Evolutionary conservation across 2,113 vertebrate species (phyloP).

Genomic region (Phyllopteryx taeniolatus): DNA sequence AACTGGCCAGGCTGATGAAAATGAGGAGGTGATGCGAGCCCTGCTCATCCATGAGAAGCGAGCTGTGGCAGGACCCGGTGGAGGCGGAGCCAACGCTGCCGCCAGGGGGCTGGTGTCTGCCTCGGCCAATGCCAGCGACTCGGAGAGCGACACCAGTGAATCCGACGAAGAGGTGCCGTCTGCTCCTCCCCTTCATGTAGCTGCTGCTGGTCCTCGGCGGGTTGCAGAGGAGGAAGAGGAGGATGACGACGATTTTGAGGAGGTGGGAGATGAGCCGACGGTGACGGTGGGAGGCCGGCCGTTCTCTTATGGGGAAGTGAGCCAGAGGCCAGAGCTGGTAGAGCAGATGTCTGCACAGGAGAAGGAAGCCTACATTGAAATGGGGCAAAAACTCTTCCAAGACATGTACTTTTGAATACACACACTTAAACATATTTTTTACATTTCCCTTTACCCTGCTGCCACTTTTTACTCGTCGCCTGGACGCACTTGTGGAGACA

Average conservation of each 20-base stretch:
- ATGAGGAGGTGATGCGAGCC: constrained; percentile 96
- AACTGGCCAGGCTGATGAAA: constrained; percentile 75
- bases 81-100: constrained; percentile 27
- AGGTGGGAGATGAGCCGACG: constrained; percentile 83
- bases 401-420: constrained; percentile 89
- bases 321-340: constrained; percentile 91
- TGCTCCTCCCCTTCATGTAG: constrained; percentile 23
- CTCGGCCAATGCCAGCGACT: constrained; percentile 82
- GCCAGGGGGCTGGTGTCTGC: constrained; percentile 56
- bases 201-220: constrained; percentile 11
- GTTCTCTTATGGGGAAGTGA: constrained; percentile 87
- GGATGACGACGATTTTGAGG: constrained; percentile 91
- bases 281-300: constrained; percentile 86
- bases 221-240: constrained; percentile 74
- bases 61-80: constrained; percentile 56
- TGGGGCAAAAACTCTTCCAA: constrained; percentile 92
- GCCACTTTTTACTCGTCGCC: background rate
- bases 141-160: constrained; percentile 96
- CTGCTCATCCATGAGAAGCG: constrained; percentile 97
- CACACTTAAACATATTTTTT: background rate
- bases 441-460: background rate
- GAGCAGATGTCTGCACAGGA: constrained; percentile 92
- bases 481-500: background rate
- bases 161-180: constrained; percentile 83
- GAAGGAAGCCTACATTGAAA: constrained; percentile 95